Conservation (phyloP, 2,888 invertebrate species). For the Athrips mouffetella region DNA sequence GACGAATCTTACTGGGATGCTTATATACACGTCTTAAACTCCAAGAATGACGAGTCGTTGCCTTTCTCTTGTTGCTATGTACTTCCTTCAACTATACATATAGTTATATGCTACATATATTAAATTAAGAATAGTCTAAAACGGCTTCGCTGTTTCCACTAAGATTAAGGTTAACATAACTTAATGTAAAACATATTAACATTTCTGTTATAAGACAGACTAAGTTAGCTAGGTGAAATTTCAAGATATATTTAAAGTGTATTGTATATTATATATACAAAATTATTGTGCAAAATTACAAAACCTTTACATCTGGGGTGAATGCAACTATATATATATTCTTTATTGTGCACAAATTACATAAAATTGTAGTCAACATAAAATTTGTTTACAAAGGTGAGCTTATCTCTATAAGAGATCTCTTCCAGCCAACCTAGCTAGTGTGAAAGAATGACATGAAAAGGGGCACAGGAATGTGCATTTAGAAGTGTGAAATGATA, state of each 20-base stretch:
- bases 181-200: conserved; percentile 15
- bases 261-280: conserved; percentile 55
- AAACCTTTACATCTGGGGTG: conserved; percentile 22
- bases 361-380: too few relatives aligned
- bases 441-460: too few relatives aligned
- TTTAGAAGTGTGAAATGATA: too few relatives aligned
- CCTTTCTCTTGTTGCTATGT: conserved; percentile 56
- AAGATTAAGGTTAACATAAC: conserved; percentile 28
- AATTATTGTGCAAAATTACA: conserved; percentile 45
- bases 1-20: background rate
- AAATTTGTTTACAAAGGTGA: too few relatives aligned
- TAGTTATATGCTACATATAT: conserved; percentile 37
- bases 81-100: conserved; percentile 55
- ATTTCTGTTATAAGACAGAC: conserved; percentile 47
- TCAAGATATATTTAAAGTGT: conserved; percentile 54
- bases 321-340: background rate
- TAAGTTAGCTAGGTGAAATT: conserved; percentile 62
- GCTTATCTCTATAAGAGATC: too few relatives aligned
- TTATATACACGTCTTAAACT: conserved; percentile 3
- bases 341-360: too few relatives aligned
- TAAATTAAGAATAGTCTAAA: conserved; percentile 25
- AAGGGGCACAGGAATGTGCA: too few relatives aligned
- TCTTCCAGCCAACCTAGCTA: too few relatives aligned
- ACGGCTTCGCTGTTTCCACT: conserved; percentile 48
- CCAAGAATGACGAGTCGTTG: conserved; percentile 39